Evolutionary conservation across 1,140 invertebrate genomes (phyloP).

Genomic region (Holotrichia oblita): DNA sequence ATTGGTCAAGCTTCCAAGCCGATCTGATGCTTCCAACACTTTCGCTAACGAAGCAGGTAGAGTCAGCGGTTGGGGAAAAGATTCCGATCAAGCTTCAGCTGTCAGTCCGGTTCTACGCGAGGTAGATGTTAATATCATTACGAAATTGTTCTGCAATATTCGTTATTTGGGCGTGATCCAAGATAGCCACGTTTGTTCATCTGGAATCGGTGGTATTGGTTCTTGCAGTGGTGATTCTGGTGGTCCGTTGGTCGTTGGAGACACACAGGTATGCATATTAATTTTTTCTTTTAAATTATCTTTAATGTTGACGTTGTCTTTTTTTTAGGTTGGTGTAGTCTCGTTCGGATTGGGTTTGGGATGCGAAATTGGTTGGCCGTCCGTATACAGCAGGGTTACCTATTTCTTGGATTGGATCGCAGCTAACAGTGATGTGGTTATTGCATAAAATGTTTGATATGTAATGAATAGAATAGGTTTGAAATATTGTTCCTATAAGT

Average conservation of each 20-base stretch:
- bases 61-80: conserved; percentile 63
- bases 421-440: conserved; percentile 57
- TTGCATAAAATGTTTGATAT: not conserved
- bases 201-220: conserved; percentile 59
- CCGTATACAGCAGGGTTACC: conserved; percentile 66
- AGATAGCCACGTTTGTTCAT: conserved; percentile 64
- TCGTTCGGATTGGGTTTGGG: conserved; percentile 63
- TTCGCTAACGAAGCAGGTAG: not conserved
- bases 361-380: conserved; percentile 63
- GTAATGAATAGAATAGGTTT: too few relatives aligned
- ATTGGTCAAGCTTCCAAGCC: not conserved
- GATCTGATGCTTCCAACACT: conserved; percentile 3
- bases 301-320: too few relatives aligned
- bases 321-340: conserved; percentile 61
- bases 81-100: conserved; percentile 55
- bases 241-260: conserved; percentile 60
- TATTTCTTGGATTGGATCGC: conserved; percentile 65
- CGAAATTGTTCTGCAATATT: conserved; percentile 55
- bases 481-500: too few relatives aligned
- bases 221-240: conserved; percentile 63
- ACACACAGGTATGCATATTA: conserved; percentile 36
- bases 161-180: conserved; percentile 57
- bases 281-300: too few relatives aligned
- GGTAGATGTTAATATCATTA: conserved; percentile 51
- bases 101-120: conserved; percentile 56